These are phyloP conservation scores for Phylloscopus collybita DNA, from an alignment of 2,797 vertebrate genomes.

Conservation along the genomic window DNA sequence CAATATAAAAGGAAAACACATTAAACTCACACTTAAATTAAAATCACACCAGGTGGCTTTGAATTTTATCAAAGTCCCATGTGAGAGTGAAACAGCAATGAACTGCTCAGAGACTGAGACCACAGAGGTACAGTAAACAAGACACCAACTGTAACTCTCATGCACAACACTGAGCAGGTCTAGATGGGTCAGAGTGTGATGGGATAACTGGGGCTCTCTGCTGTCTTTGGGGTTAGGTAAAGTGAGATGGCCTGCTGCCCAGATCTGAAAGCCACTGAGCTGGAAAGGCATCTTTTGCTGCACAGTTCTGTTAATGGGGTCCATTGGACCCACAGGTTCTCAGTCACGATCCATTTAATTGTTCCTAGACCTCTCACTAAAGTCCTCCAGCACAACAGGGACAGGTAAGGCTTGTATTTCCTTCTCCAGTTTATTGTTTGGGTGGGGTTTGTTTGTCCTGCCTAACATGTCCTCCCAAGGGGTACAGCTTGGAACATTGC, in stretches of 20 bases:
- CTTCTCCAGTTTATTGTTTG: neutral
- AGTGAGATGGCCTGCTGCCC: neutral
- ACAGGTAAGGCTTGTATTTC: neutral
- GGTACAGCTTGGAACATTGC: neutral
- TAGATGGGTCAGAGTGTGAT: neutral
- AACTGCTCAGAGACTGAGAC: neutral
- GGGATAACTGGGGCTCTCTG: neutral
- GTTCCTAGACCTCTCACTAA: neutral
- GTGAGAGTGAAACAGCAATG: neutral
- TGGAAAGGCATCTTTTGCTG: neutral
- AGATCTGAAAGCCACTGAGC: neutral
- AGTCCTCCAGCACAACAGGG: neutral
- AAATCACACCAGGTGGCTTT: constrained; percentile 44
- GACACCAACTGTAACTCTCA: neutral
- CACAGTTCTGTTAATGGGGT: neutral
- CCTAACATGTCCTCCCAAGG: neutral
- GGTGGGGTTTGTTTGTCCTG: neutral
- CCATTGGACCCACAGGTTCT: neutral
- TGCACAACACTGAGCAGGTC: neutral
- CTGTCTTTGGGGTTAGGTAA: neutral
- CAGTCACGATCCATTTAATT: neutral
- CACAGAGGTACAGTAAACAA: neutral
- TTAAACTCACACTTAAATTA: constrained; percentile 59
- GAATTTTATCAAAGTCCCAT: constrained; percentile 9
- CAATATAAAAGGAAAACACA: constrained; percentile 37